Percentiles rank a stretch among this genome's conserved stretches.
Evolutionary conservation across 2,888 invertebrate species (phyloP).

Genomic region (Resseliella maxima): DNA sequence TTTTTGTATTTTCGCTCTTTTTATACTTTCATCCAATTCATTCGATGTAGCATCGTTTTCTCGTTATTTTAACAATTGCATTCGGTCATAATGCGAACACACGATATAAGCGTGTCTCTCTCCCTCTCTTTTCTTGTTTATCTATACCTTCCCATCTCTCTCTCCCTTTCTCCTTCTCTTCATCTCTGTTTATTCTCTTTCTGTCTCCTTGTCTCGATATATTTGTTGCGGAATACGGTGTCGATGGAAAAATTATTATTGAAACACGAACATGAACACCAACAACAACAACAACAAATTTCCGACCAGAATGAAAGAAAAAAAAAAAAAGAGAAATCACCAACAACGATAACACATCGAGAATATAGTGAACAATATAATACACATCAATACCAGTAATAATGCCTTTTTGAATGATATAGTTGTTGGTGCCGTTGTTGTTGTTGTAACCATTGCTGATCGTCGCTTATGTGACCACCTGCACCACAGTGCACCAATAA

Average conservation of each 20-base stretch:
- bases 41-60: no score
- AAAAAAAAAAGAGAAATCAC: neutral
- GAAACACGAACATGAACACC: neutral
- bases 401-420: conserved; percentile 3
- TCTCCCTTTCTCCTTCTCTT: no score
- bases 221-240: conserved; percentile 42
- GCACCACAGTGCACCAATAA: conserved; percentile 20
- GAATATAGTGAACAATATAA: conserved; percentile 30
- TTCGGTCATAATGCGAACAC: no score
- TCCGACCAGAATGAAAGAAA: neutral
- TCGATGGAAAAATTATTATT: conserved; percentile 30
- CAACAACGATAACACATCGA: neutral
- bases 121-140: no score
- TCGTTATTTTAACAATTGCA: no score
- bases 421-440: neutral
- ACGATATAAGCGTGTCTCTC: no score
- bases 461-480: conserved; percentile 25
- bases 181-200: no score
- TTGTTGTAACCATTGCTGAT: neutral
- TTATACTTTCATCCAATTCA: no score
- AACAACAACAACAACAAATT: neutral
- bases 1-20: neutral
- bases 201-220: no score
- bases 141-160: no score
- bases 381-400: conserved; percentile 51